Base-by-base conservation (phyloP, 2,888 invertebrate species). In the Pycnomerus fuliginosus region DNA sequence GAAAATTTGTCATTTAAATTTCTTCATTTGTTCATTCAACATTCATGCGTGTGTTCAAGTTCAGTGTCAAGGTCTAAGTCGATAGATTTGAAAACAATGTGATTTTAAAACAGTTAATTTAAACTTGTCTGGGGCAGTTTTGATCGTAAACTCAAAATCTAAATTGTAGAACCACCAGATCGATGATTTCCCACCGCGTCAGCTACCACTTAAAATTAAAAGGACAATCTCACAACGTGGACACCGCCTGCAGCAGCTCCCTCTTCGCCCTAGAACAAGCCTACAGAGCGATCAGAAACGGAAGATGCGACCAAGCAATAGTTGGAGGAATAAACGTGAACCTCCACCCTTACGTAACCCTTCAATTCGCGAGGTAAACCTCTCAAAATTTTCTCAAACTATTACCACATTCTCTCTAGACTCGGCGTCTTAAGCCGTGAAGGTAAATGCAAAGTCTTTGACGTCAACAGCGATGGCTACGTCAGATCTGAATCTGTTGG, bases 181-280 rank as follows among this genome's bases (percentile, higher is more conserved):
- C 92, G 2, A 93, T 95, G 91, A 79, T 94, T 65, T 87, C 94
- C 8, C 92, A 95, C 71, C 82, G 94, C 37, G 80, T 97, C 52
- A 93, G 93, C 1, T 95, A 89, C 70, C 85, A 85, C 73, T 78
- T 96, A 48, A 93, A 93, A 15, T 77, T 91, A 12, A 86, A 85
- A 58, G 93, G 96, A 0, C 94, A 94, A 0, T 92, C 93, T 3
- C 90, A 84, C 72, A 80, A 87, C 1, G 77, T 92, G 5, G 96
- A 97, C 72, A 92, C 94, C 0, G 96, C 96, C 0, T 97, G 96
- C 69, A 93, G 92, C 10, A 95, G 95, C 40, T 90, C 93, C 4
- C 77, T 93, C 53, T 83, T 88, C 57, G 95, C 94, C 0, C 54
- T 96, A 39, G 91, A 95, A 59, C 84, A 86, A 50, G 90, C 88